Evolutionary conservation across 2,888 invertebrate species (phyloP), one percentile per base, ranked within the genome.

Genomic region (Nomada fabriciana): DNA sequence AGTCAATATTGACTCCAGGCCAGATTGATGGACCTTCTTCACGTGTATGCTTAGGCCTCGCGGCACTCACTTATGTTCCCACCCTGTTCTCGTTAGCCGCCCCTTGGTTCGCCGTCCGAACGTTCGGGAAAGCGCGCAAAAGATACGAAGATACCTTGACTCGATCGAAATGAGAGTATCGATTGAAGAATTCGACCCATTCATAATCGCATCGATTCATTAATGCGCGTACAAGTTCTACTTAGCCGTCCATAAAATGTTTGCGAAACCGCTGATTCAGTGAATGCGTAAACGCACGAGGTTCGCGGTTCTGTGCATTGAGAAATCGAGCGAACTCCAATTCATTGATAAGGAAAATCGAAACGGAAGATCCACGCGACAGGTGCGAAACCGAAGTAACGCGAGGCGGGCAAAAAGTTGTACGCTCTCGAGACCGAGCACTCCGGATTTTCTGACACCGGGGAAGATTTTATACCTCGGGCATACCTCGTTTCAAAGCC

Each of bases 1-100:
- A 90, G 92, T 93, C 92, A 94, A 94, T 94, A 94, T 94, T 94
- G 91, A 93, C 93, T 91, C 73, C 91, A 75, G 91, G 53, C 91
- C 92, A 91, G 93, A 93, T 93, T 93, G 93, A 93, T 93, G 93
- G 93, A 93, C 93, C 91, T 89, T 89, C 86, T 80, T 83, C 80
- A 82, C 75, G 65, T 92, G 91, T 92, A 87, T 91, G 86, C 88
- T 90, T 90, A 90, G 90, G 91, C 87, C 86, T 86, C 86, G 75
- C 84, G 77, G 84, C 84, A 88, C 89, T 89, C 84, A 88, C 88
- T 89, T 89, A 87, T 89, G 87, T 87, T 88, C 84, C 88, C 86
- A 88, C 89, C 86, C 89, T 76, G 82, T 57, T 65, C 87, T 80
- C 82, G 72, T 73, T 78, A 77, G 80, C 77, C 72, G 69, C 72